Conservation (phyloP, 2,113 vertebrate species). For the mouse (Mus musculus) region DNA sequence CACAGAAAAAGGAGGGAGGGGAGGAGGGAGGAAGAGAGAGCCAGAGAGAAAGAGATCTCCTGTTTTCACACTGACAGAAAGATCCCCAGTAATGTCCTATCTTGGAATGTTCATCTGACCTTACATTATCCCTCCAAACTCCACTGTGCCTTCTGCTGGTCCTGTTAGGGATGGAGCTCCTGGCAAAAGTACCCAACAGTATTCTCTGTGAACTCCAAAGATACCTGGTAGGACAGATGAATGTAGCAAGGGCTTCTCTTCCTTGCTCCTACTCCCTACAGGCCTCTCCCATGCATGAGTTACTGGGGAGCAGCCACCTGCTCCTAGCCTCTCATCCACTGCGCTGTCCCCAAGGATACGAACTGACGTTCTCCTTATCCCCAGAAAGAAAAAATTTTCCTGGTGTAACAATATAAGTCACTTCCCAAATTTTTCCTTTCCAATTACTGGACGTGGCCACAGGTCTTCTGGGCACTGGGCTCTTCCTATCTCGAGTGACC, state of each 20-base stretch:
- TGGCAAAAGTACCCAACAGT: background rate
- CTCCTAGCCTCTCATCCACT: background rate
- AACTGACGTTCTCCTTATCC: background rate
- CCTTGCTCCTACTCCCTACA: background rate
- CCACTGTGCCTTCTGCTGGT: background rate
- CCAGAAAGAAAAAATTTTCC: background rate
- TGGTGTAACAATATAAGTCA: background rate
- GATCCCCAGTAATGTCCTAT: background rate
- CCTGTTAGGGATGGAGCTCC: background rate
- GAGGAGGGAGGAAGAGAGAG: background rate
- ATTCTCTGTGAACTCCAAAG: background rate
- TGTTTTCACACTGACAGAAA: background rate
- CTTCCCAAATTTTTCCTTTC: background rate
- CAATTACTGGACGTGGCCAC: background rate
- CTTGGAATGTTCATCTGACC: background rate
- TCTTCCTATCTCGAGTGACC: conserved; percentile 51
- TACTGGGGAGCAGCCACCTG: conserved; percentile 39
- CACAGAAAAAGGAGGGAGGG: background rate
- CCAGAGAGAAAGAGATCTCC: background rate
- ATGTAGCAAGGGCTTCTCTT: background rate
- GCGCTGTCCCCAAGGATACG: background rate
- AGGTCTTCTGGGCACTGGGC: background rate
- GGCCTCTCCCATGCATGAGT: background rate
- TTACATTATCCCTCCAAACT: background rate
- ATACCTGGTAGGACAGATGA: background rate